phyloP scores from a whole-genome alignment of 2,797 vertebrate genomes.

The Alectoris magna region DNA sequence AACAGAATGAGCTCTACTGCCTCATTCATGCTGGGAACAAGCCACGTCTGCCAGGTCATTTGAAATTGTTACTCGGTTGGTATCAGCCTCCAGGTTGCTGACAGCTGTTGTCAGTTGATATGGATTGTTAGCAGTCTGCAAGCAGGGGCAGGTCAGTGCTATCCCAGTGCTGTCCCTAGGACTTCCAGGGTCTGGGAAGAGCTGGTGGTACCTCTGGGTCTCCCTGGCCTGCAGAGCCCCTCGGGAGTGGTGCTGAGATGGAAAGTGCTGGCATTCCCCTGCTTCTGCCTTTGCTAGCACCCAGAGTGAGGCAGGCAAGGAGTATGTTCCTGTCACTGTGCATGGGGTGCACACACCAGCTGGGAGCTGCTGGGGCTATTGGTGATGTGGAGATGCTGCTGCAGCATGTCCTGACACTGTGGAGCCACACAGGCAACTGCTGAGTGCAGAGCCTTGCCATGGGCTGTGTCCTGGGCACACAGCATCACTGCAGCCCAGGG shows the following conservation, averaged over 20 bases:
- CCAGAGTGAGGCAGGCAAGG: not conserved
- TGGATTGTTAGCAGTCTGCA: not conserved
- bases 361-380: not conserved
- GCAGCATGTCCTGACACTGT: not conserved
- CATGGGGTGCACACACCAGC: not conserved
- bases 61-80: not conserved
- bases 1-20: not conserved
- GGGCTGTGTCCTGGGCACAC: not conserved
- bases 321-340: not conserved
- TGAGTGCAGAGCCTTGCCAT: not conserved
- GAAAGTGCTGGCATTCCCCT: not conserved
- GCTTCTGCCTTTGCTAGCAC: not conserved
- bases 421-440: not conserved
- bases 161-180: not conserved
- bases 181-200: fast-evolving
- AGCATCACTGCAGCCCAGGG: not conserved
- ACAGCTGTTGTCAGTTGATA: not conserved
- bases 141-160: not conserved
- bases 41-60: fast-evolving
- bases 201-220: not conserved
- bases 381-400: no score
- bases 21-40: not conserved
- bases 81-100: not conserved
- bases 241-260: not conserved
- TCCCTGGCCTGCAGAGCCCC: not conserved